These are phyloP conservation scores for Drosophila virilis DNA, from an alignment of 1,140 invertebrate genomes.

Conservation along the genomic window DNA sequence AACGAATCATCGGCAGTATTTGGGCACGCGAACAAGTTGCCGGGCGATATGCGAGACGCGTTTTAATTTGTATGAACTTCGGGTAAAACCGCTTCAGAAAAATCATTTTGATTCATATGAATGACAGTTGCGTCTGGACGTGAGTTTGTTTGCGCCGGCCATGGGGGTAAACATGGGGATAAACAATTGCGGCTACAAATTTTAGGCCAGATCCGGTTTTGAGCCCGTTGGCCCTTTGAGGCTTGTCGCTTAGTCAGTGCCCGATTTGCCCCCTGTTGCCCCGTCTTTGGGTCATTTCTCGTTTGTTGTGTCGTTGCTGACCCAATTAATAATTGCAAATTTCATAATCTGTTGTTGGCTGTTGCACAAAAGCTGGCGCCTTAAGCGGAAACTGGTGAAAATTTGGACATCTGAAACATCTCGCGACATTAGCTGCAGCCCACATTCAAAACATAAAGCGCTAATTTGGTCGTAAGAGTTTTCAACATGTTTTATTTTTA, in stretches of 20 bases:
- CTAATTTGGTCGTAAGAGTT: constrained; percentile 61
- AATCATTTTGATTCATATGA: constrained; percentile 50
- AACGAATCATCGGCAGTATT: background rate
- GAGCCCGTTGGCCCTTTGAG: constrained; percentile 47
- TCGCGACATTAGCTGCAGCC: constrained; percentile 29
- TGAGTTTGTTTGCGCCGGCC: constrained; percentile 57
- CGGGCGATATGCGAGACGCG: constrained; percentile 15
- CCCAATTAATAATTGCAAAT: constrained; percentile 78
- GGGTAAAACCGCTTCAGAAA: constrained; percentile 67
- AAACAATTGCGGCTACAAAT: constrained; percentile 37
- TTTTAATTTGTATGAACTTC: constrained; percentile 76
- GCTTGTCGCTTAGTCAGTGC: constrained; percentile 30
- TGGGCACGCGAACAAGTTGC: constrained; percentile 53
- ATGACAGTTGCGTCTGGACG: constrained; percentile 17
- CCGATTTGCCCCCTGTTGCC: background rate
- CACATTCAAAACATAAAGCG: constrained; percentile 47
- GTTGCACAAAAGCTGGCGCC: constrained; percentile 49
- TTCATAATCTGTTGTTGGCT: constrained; percentile 50
- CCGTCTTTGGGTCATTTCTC: constrained; percentile 49
- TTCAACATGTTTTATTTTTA: constrained; percentile 28
- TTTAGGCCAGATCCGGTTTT: constrained; percentile 68
- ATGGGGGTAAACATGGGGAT: constrained; percentile 56
- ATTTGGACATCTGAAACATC: constrained; percentile 48
- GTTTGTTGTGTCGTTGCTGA: constrained; percentile 53
- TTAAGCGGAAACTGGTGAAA: constrained; percentile 68